Evolutionary conservation across 2,797 vertebrate species (phyloP).

Genomic region (Arctocebus calabarensis): DNA sequence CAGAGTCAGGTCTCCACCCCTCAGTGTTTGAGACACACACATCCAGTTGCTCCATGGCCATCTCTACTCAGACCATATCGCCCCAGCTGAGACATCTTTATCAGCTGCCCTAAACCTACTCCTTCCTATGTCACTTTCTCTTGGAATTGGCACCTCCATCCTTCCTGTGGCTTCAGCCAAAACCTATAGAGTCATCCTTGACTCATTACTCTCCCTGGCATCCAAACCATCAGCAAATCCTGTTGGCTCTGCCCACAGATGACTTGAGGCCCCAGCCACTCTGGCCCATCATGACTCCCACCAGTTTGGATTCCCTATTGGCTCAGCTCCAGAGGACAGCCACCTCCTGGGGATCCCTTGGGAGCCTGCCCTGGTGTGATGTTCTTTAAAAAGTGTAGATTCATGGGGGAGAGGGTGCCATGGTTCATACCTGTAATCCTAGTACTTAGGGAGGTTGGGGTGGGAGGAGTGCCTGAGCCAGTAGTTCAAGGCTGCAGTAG

Average conservation of each 20-base stretch:
- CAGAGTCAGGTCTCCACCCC: no score
- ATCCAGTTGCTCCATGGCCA: no score
- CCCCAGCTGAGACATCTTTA: neutral
- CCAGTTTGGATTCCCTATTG: no score
- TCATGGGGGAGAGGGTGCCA: no score
- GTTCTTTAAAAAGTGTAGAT: neutral
- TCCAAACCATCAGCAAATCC: neutral
- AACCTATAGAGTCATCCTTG: neutral
- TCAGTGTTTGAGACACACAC: neutral
- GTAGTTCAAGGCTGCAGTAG: no score
- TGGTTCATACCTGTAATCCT: no score
- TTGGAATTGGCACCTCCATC: neutral
- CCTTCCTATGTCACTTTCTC: no score
- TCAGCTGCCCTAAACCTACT: neutral
- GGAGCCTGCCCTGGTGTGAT: neutral
- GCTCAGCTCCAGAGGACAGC: neutral
- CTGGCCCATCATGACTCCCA: no score
- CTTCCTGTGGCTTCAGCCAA: neutral
- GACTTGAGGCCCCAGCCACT: neutral
- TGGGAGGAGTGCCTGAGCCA: no score
- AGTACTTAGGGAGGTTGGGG: no score
- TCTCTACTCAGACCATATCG: neutral
- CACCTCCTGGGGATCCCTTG: neutral
- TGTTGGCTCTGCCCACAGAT: neutral
- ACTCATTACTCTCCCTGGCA: neutral